Evolutionary conservation across 2,113 vertebrate species (phyloP).

Genomic region (Telmatochromis brichardi): DNA sequence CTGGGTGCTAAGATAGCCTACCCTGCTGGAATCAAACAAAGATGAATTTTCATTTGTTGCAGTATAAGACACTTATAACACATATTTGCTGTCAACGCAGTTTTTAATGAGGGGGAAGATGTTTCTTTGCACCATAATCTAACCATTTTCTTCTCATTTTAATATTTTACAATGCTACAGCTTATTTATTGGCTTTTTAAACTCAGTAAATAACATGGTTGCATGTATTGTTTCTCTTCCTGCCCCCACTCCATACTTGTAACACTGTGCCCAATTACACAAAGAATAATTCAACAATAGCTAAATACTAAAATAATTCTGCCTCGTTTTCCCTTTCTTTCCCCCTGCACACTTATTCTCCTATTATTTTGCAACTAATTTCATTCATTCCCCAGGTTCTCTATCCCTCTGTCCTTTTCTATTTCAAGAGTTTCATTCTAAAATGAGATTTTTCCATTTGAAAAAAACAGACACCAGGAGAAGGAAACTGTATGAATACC

Average conservation of each 20-base stretch:
- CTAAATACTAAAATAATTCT: background rate
- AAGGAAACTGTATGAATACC: background rate
- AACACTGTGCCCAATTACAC: background rate
- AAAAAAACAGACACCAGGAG: background rate
- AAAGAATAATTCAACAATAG: background rate
- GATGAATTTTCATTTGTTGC: background rate
- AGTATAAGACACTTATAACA: background rate
- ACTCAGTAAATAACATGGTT: background rate
- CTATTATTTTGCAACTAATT: background rate
- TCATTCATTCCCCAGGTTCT: background rate
- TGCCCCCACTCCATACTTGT: background rate
- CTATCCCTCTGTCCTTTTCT: background rate
- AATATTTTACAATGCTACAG: background rate
- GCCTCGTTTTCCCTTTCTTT: background rate
- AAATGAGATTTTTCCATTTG: slow-evolving; percentile 7
- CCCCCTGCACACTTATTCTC: background rate
- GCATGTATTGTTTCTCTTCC: background rate
- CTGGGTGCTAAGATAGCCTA: background rate
- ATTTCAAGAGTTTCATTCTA: background rate
- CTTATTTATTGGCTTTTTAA: background rate
- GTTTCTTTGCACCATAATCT: background rate
- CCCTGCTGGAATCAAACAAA: background rate
- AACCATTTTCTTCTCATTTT: background rate
- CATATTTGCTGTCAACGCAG: background rate
- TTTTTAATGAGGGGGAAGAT: background rate